phyloP scores from a whole-genome alignment of 64 coral and sea anemone species.

The Dendrophyllia cribrosa region DNA sequence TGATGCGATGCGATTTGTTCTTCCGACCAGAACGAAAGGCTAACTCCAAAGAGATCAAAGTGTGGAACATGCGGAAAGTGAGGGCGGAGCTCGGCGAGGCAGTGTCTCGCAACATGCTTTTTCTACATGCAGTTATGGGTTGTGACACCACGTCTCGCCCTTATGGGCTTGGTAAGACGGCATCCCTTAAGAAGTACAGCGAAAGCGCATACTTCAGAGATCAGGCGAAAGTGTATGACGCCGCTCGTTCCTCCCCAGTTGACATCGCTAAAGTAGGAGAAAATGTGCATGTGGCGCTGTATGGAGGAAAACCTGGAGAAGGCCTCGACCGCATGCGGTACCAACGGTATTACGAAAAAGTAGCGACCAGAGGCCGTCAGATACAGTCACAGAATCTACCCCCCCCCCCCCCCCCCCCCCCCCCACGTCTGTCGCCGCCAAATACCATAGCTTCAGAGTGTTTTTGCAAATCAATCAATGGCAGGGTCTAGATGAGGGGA shows the following conservation, averaged over 20 bases:
- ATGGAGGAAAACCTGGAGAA: conserved; percentile 43
- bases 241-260: neutral
- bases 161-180: conserved; percentile 46
- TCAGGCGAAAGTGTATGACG: conserved; percentile 40
- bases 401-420: too few relatives aligned
- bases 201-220: neutral
- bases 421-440: conserved; percentile 26
- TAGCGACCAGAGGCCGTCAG: conserved; percentile 32
- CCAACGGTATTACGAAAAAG: conserved; percentile 42
- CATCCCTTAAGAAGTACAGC: conserved; percentile 53
- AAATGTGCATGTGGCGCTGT: conserved; percentile 62
- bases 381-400: conserved; percentile 34
- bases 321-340: conserved; percentile 42
- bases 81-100: conserved; percentile 2
- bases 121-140: conserved; percentile 51
- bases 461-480: conserved; percentile 35
- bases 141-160: conserved; percentile 70
- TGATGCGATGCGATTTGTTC: neutral
- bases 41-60: conserved; percentile 5
- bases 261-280: conserved; percentile 51
- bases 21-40: conserved; percentile 71
- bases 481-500: neutral
- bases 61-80: conserved; percentile 53
- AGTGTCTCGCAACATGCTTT: conserved; percentile 31
- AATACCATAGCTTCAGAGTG: conserved; percentile 31